These are phyloP conservation scores for Chamaetylas fuelleborni DNA, from an alignment of 2,113 vertebrate genomes.

Conservation along the genomic window DNA sequence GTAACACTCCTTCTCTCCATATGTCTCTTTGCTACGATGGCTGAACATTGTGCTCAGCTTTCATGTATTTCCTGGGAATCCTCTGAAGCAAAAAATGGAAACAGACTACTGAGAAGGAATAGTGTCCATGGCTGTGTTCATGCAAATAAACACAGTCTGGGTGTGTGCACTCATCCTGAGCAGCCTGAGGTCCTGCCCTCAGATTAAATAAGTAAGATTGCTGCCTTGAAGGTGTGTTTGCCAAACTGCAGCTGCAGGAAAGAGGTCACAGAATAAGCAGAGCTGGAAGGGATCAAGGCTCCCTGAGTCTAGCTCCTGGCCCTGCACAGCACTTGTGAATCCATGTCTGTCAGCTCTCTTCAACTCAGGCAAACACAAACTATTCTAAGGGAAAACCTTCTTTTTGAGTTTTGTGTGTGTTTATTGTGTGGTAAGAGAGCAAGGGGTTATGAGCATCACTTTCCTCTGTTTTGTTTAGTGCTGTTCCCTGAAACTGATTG, in stretches of 20 bases:
- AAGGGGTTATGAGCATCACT: neutral
- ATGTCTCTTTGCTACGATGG: neutral
- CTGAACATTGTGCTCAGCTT: neutral
- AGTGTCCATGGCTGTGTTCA: neutral
- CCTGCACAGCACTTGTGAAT: neutral
- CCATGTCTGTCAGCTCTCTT: neutral
- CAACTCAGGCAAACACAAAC: neutral
- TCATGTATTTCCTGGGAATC: conserved; percentile 21
- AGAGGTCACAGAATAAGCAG: neutral
- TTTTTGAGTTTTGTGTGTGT: neutral
- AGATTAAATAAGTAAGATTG: neutral
- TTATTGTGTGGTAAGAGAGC: neutral
- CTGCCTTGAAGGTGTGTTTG: neutral
- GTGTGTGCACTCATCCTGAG: neutral
- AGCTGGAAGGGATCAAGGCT: neutral
- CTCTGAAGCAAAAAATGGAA: conserved; percentile 25
- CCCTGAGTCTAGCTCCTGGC: neutral
- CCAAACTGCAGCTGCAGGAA: neutral
- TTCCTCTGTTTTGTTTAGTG: neutral
- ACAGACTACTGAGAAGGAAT: neutral
- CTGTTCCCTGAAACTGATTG: neutral
- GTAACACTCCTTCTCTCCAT: conserved; percentile 27
- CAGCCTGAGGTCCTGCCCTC: neutral
- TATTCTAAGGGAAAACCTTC: neutral
- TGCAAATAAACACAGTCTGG: neutral